These are phyloP conservation scores for Geococcyx californianus DNA, from an alignment of 2,113 vertebrate species.

Conservation along the genomic window DNA sequence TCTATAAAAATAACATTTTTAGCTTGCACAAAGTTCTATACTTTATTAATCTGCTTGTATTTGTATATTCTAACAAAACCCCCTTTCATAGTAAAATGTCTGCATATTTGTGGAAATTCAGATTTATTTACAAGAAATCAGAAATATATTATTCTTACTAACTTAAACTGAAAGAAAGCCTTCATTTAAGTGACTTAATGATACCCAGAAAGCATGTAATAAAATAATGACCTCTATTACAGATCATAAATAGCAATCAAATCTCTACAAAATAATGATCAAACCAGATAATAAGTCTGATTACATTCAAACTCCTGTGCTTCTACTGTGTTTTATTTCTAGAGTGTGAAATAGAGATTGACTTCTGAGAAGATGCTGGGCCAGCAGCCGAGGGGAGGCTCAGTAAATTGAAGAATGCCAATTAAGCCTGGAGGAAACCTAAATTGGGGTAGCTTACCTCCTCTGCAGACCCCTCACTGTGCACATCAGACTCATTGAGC, in stretches of 20 bases:
- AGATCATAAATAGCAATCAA: slow-evolving; percentile 78
- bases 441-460: background rate
- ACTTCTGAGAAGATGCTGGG: slow-evolving; percentile 55
- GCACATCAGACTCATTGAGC: background rate
- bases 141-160: slow-evolving; percentile 72
- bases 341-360: slow-evolving; percentile 63
- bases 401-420: slow-evolving; percentile 40
- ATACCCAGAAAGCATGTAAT: slow-evolving; percentile 68
- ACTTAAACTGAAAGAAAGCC: slow-evolving; percentile 66
- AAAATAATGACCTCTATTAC: slow-evolving; percentile 79
- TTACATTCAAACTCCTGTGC: slow-evolving; percentile 69
- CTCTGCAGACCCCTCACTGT: background rate
- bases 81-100: slow-evolving; percentile 28
- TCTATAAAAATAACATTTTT: slow-evolving; percentile 17
- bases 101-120: slow-evolving; percentile 54
- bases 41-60: slow-evolving; percentile 60
- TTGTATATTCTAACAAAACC: slow-evolving; percentile 47
- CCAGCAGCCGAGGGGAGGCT: slow-evolving; percentile 19
- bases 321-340: slow-evolving; percentile 72
- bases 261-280: slow-evolving; percentile 75
- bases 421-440: slow-evolving; percentile 42
- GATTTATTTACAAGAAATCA: slow-evolving; percentile 74
- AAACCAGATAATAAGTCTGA: slow-evolving; percentile 79
- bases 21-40: slow-evolving; percentile 46
- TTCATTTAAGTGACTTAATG: slow-evolving; percentile 78